These are phyloP conservation scores for Cordilura impudica DNA, from an alignment of 2,888 invertebrate genomes.

Conservation along the genomic window DNA sequence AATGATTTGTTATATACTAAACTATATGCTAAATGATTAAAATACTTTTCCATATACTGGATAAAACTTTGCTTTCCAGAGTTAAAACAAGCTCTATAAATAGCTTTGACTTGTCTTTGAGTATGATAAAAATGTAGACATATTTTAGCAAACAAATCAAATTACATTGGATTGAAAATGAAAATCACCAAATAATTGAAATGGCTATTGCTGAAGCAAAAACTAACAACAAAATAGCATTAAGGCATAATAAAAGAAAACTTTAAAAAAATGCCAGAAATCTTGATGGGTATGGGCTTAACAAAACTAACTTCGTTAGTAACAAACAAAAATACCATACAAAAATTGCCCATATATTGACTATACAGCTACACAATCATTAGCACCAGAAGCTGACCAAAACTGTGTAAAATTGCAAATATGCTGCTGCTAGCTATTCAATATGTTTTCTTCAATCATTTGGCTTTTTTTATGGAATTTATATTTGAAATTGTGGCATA, in stretches of 20 bases:
- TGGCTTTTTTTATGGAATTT: conserved; percentile 4
- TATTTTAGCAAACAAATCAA: conserved; percentile 46
- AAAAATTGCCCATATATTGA: conserved; percentile 65
- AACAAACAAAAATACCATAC: background rate
- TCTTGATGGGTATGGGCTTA: conserved; percentile 48
- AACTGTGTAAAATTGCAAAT: conserved; percentile 42
- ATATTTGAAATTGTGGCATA: conserved; percentile 5
- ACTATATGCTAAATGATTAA: no score
- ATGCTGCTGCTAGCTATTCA: background rate
- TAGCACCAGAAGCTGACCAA: conserved; percentile 28
- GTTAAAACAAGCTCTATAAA: background rate
- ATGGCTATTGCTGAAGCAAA: conserved; percentile 26
- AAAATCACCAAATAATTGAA: conserved; percentile 60
- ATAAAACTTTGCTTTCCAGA: no score
- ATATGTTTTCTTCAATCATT: conserved; percentile 2
- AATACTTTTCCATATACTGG: no score
- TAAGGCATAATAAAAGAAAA: conserved; percentile 32
- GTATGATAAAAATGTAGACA: conserved; percentile 23
- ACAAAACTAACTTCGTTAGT: conserved; percentile 25
- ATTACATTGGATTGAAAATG: conserved; percentile 56
- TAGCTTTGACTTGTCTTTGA: background rate
- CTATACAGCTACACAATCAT: conserved; percentile 65
- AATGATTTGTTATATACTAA: no score
- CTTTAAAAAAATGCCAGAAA: conserved; percentile 9
- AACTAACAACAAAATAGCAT: conserved; percentile 1